phyloP scores from a whole-genome alignment of 2,797 vertebrate genomes.

The Brachyrhaphis roseni region DNA sequence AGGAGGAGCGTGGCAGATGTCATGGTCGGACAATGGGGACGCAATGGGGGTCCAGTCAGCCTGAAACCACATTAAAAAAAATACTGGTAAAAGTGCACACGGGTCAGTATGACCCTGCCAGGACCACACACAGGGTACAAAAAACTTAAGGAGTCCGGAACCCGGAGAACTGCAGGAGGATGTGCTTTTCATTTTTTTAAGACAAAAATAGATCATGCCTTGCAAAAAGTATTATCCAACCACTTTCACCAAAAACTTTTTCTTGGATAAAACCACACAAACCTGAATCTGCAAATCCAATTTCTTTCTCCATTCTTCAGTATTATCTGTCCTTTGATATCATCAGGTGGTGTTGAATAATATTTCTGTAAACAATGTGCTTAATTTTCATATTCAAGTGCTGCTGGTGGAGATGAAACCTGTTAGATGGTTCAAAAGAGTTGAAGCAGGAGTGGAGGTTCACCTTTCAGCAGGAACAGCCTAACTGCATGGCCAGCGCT shows the following conservation, averaged over 20 bases:
- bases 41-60: too few species aligned
- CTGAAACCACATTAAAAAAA: too few species aligned
- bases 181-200: constrained; percentile 12
- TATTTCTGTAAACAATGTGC: background rate
- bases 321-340: background rate
- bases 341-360: background rate
- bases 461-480: background rate
- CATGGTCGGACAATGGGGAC: too few species aligned
- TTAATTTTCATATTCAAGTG: background rate
- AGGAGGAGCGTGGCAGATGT: too few species aligned
- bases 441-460: background rate
- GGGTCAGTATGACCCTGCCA: too few species aligned
- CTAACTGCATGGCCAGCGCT: background rate
- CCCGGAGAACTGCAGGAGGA: background rate
- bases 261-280: background rate
- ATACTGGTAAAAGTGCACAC: too few species aligned
- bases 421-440: background rate
- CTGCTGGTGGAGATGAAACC: background rate
- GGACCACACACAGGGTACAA: too few species aligned
- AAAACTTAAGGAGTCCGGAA: too few species aligned
- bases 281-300: background rate
- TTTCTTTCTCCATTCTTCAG: background rate
- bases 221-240: background rate
- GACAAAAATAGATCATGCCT: background rate
- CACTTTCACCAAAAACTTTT: background rate